Base-by-base conservation (phyloP, 2,113 vertebrate species). In the Alligator mississippiensis region DNA sequence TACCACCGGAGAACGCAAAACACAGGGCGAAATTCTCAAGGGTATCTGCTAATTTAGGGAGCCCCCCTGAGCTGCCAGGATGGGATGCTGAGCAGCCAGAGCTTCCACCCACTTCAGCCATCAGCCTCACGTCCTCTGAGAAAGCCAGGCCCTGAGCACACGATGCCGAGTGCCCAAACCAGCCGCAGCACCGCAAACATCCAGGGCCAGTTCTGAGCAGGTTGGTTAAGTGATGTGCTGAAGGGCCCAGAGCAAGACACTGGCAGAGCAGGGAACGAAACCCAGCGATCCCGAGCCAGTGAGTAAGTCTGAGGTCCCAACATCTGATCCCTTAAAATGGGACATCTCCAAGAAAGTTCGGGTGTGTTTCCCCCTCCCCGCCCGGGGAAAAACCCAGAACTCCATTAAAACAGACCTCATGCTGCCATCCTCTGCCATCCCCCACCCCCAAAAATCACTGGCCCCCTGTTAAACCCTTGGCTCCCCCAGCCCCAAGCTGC, bases 91-190 rank as follows among this genome's bases (percentile, higher is more conserved):
- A 24, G 62, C 81, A 77, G 18, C 80, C 34, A 9, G 66, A 2
- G 63, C 0, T 1, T 58, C 57, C 60, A 2, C 2, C 0, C 10
- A 28, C 17, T 66, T 54, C 4, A 17, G 30, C 6, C 19, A 1
- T 54, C 80, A n/a, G 60, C 79, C 58, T 2, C 0, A 60, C 19
- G 24, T 22, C 59, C 14, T 59, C 34, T 1, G 1, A 47, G 9
- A 59, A 34, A 14, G 22, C 6, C 5, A 15, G 47, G 11, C 30
- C 70, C 21, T 7, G 3, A 47, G 70, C 4, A 21, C 21, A 14
- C 13, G 19, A 15, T 34, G 70, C 6, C 24, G 10, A 74, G 34
- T 38, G 47, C 70, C 34, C 68, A 38, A 38, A 21, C 30, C 11
- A 6, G 38, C 47, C 7, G 9, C 7, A 47, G 47, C 47, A 47